These are phyloP conservation scores for Subacronicta megacephala DNA, from an alignment of 2,888 invertebrate species.

Conservation along the genomic window DNA sequence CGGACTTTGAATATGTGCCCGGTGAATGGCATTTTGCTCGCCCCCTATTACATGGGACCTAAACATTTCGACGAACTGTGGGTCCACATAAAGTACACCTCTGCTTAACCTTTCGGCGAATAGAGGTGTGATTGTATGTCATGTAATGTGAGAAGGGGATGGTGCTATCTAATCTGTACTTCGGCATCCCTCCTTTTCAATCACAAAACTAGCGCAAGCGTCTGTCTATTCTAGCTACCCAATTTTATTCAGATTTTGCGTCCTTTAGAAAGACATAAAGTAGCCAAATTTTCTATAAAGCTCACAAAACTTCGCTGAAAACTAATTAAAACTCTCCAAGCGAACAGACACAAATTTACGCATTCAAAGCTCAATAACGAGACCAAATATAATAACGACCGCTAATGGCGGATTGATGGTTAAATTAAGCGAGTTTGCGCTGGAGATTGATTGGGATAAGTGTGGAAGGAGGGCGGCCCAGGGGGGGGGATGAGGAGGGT, in stretches of 20 bases:
- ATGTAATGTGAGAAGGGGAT: too few species aligned
- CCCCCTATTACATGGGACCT: too few species aligned
- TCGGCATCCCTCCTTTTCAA: too few species aligned
- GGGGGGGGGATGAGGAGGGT: conserved; percentile 39
- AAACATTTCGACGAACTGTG: too few species aligned
- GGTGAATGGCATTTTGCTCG: too few species aligned
- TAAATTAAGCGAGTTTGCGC: conserved; percentile 80
- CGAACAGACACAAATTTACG: conserved; percentile 35
- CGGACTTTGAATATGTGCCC: too few species aligned
- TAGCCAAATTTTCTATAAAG: not conserved
- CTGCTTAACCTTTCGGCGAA: too few species aligned
- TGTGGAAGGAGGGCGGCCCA: conserved; percentile 45
- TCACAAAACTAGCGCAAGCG: too few species aligned
- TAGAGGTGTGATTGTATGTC: too few species aligned
- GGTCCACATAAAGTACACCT: too few species aligned
- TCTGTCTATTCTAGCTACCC: too few species aligned
- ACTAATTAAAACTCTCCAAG: conserved; percentile 49
- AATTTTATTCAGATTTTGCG: not conserved
- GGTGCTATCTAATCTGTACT: too few species aligned
- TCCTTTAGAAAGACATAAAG: not conserved
- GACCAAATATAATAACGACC: conserved; percentile 75
- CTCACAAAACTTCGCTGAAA: conserved; percentile 23
- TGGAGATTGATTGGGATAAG: conserved; percentile 80
- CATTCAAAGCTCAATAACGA: conserved; percentile 56
- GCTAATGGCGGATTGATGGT: conserved; percentile 79